Base-by-base conservation (phyloP, 2,888 invertebrate species). In the Protophormia terraenovae region DNA sequence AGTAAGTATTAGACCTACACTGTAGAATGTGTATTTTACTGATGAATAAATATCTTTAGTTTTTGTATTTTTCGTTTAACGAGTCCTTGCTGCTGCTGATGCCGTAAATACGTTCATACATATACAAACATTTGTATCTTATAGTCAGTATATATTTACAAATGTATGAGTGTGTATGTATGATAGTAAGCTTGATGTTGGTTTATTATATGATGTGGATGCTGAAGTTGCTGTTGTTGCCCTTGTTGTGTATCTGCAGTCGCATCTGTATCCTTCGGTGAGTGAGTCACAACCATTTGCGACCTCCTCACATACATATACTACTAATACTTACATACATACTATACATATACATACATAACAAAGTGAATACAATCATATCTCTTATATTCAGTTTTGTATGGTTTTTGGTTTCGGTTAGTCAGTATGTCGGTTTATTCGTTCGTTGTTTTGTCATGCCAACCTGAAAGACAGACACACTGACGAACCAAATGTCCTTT, bases 281-380 rank as follows among this genome's bases (percentile, higher is more conserved):
- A 85, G 85, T 85, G 82, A 85, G 85, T 85, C 85, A 85, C 85
- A 85, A 58, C 66, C 85, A 85, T 82, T 85, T 85, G 85, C 78
- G 78, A 82, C 85, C 82, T 85, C 82, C 75, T 82, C 82, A 60
- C 50, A 78, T 69, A 79, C 1, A 79, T 32, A 64, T 14, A 35
- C 38, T 53, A 71, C 50, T 41, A 8, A 73, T 32, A 14, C 29
- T 45, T 6, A 35, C 16, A 53, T 22, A 29, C 35, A 60, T 8
- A 75, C 22, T 45, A 66, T 58, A 72, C 5, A 60, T 27, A 53
- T 22, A 19, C 47, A 41, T 2, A 62, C 32, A 71, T 12, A 79
- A 69, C 64, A 76, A 67, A 77, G 67, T 77, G 77, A 81, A 81
- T 69, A 73, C 77, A 77, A 66, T 82, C 64, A 66, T 75, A 82